Evolutionary conservation across 2,888 invertebrate genomes (phyloP), one percentile per base, ranked within the genome.

Genomic region (Lissonota sp.): DNA sequence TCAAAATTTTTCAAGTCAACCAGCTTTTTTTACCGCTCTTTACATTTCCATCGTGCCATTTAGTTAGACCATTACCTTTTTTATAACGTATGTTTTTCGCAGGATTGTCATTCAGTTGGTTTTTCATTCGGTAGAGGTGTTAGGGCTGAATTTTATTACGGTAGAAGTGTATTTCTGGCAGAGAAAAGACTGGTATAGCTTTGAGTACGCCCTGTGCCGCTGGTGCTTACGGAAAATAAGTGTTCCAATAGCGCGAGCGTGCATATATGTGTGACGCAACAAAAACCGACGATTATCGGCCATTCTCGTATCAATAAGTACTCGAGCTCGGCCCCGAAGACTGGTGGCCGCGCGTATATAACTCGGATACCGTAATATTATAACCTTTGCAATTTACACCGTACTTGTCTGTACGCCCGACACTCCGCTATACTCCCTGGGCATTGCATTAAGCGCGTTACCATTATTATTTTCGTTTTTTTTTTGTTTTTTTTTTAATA

Each of bases 381-480:
- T 79, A 74, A 79, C 69, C 73, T 79, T 74, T 73, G 79, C 79
- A 79, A 79, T 79, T 79, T 79, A 79, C 74, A 79, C 79, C 69
- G 69, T 73, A 39, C 69, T 66, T 44, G 53, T 40, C 51, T 57
- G 12, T 58, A 26, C 53, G 12, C 53, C 42, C 7, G 62, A 53
- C 42, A 26, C 53, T 12, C 55, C 16, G 63, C 57, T 63, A n/a
- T n/a, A 63, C 12, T 63, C 44, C 63, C 39, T 57, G 58, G 58
- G 46, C 46, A 64, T 55, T 55, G 55, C 44, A 51, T 37, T 39
- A 46, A 40, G 16, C 44, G 57, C 72, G 14, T 70, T 42, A 63
- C 44, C 63, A 6, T 63, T 63, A n/a, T 39, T 53, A 8, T 12
- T 26, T 26, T n/a, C n/a, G n/a, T n/a, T 60, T 63, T 12, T 46